These are phyloP conservation scores for Puntigrus tetrazona DNA, from an alignment of 2,113 vertebrate species.

Conservation along the genomic window DNA sequence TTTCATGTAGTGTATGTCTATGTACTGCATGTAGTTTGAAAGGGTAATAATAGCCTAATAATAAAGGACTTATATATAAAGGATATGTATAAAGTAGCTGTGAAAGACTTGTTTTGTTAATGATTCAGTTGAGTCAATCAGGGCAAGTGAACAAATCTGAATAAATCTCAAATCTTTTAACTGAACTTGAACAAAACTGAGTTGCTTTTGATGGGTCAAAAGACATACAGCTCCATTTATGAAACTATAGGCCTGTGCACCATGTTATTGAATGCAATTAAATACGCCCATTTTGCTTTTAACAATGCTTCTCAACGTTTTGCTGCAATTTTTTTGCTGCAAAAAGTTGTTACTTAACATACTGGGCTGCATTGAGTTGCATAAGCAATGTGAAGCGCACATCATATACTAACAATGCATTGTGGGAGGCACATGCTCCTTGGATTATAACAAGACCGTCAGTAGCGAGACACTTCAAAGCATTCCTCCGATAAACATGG, in stretches of 20 bases:
- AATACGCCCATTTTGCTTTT: not conserved
- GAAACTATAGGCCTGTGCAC: not conserved
- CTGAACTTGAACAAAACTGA: not conserved
- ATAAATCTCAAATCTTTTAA: too few species aligned
- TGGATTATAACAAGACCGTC: slow-evolving; percentile 21
- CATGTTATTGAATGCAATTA: not conserved
- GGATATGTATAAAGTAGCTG: too few species aligned
- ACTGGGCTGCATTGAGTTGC: not conserved
- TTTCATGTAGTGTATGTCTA: too few species aligned
- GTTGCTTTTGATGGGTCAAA: not conserved
- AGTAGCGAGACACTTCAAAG: slow-evolving; percentile 56
- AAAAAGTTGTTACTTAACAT: not conserved
- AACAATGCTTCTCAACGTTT: not conserved
- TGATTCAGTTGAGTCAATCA: too few species aligned
- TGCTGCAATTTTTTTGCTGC: not conserved
- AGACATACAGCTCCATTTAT: not conserved
- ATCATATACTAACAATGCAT: not conserved
- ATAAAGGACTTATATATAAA: too few species aligned
- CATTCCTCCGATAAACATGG: slow-evolving; percentile 48
- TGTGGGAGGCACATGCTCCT: slow-evolving; percentile 12
- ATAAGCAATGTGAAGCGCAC: not conserved
- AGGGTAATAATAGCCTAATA: too few species aligned
- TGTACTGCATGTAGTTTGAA: too few species aligned
- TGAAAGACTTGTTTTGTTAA: too few species aligned
- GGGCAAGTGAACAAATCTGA: too few species aligned